Evolutionary conservation across 2,797 vertebrate species (phyloP), one percentile per base, ranked within the genome.

Genomic region (Petrocephalus sullivani): DNA sequence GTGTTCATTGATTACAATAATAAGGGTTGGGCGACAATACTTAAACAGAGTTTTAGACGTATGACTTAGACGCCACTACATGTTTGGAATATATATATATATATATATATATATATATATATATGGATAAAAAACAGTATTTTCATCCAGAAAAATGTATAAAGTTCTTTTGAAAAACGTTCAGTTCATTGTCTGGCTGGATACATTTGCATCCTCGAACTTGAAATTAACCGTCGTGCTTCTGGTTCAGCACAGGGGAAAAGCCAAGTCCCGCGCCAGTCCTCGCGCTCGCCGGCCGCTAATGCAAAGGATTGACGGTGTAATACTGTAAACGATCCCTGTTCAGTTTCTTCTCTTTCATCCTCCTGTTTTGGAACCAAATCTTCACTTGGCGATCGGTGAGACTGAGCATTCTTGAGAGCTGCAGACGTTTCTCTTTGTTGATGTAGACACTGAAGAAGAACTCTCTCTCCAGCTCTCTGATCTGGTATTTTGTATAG

Each of bases 271-370:
- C 12, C n/a, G 37, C 8, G 71, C 10, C 51, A 46, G 37, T 75
- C 3, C 23, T 64, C 9, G 2, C 5, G 12, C 33, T 54, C 5
- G 83, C 88, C 91, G 95, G 85, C 88, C 91, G 95, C 94, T 97
- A 99, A 93, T 99, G 97, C 93, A 99, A 95, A 49, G 98, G 97
- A 93, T 98, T 99, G 90, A 97, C 96, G 28, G 97, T 97, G 93
- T 98, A 99, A 94, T 99, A 99, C 91, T 99, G 98, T 96, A 99
- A 97, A 93, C 98, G 97, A 96, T 99, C 98, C 94, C 98, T 98
- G 96, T 98, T 99, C 93, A 99, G 96, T 94, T 99, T 99, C 97
- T 99, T 99, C 95, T 99, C 98, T 95, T 99, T 99, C 98, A 99
- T 99, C 92, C 98, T 97, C 93, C 98, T 96, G 95, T 99, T 99